Conservation (phyloP, 2,113 vertebrate genomes). For the Cyanoderma ruficeps region DNA sequence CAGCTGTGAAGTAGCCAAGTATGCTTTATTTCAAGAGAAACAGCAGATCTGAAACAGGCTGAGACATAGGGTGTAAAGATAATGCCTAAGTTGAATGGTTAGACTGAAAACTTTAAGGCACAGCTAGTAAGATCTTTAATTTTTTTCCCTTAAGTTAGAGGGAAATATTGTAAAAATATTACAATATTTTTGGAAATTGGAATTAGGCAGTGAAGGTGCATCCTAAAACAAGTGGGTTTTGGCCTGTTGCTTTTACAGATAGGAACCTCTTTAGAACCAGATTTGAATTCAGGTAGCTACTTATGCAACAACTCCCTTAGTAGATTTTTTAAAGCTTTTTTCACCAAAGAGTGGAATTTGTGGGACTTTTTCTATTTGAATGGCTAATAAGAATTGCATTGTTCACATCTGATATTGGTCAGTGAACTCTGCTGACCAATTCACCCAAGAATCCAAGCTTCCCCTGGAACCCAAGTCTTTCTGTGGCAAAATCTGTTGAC, state of each 20-base stretch:
- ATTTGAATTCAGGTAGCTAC: neutral
- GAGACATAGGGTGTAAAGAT: neutral
- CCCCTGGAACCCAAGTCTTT: neutral
- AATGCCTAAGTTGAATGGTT: neutral
- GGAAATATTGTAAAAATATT: neutral
- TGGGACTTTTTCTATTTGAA: neutral
- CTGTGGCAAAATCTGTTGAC: neutral
- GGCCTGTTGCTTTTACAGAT: neutral
- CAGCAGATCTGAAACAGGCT: neutral
- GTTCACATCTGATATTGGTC: neutral
- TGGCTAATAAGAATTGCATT: neutral
- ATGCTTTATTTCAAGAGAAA: neutral
- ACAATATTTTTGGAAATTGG: neutral
- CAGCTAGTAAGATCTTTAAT: neutral
- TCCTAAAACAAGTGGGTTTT: neutral
- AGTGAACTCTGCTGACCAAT: neutral
- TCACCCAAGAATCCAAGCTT: neutral
- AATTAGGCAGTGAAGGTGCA: neutral
- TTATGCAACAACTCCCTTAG: neutral
- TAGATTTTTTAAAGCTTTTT: neutral
- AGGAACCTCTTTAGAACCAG: neutral
- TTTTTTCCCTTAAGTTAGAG: neutral
- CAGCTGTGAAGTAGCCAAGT: neutral
- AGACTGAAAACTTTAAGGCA: neutral
- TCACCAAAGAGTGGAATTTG: neutral